Evolutionary conservation across 2,888 invertebrate genomes (phyloP).

Genomic region (Muscina levida): DNA sequence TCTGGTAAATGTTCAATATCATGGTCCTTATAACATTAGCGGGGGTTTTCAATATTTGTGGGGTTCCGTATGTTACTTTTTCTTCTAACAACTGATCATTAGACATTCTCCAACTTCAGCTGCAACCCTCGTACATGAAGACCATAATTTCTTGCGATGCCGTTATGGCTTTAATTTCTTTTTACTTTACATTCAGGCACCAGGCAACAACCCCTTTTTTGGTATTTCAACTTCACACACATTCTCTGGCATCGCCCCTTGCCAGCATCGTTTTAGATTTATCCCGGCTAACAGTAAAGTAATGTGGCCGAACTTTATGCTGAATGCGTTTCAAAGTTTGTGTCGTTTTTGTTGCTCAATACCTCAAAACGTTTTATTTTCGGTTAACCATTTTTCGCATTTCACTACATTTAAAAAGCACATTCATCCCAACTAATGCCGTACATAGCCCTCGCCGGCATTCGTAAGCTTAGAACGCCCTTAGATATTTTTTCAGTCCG

Average conservation of each 20-base stretch:
- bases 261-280: background rate
- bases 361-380: slow-evolving; percentile 62
- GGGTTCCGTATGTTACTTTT: no score
- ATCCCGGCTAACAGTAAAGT: slow-evolving; percentile 6
- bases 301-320: slow-evolving; percentile 44
- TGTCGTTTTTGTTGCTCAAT: slow-evolving; percentile 22
- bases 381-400: slow-evolving; percentile 55
- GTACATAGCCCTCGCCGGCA: background rate
- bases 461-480: slow-evolving; percentile 66
- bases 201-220: slow-evolving; percentile 30
- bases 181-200: slow-evolving; percentile 31
- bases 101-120: no score
- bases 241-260: slow-evolving; percentile 39
- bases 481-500: slow-evolving; percentile 73
- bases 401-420: slow-evolving; percentile 27
- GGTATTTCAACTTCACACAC: slow-evolving; percentile 34
- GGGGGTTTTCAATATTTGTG: no score
- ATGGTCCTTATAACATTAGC: no score
- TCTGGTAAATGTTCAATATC: no score
- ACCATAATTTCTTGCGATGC: background rate
- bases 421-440: slow-evolving; percentile 27
- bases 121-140: no score
- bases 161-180: slow-evolving; percentile 40
- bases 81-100: no score
- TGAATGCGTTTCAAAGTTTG: slow-evolving; percentile 49